These are phyloP conservation scores for Recurvirostra avosetta DNA, from an alignment of 2,113 vertebrate species.

Conservation along the genomic window DNA sequence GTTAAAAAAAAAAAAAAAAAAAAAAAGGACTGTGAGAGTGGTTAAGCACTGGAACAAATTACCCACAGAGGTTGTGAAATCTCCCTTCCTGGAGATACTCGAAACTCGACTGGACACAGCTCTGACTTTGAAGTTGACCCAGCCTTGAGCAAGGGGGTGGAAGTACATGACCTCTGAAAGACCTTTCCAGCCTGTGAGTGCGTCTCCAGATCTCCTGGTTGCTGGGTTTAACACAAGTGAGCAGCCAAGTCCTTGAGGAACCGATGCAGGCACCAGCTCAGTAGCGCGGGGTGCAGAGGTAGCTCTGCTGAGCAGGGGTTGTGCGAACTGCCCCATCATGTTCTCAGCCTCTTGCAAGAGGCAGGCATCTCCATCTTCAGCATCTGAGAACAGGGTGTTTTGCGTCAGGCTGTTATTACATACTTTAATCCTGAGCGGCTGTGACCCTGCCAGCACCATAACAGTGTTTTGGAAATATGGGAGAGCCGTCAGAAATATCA, in stretches of 20 bases:
- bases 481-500: background rate
- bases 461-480: background rate
- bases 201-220: background rate
- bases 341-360: background rate
- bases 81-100: background rate
- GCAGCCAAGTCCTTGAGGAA: background rate
- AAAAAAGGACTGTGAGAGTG: background rate
- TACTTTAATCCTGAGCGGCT: background rate
- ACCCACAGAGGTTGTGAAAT: constrained; percentile 36
- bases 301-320: background rate
- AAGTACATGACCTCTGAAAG: background rate
- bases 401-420: background rate
- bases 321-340: background rate
- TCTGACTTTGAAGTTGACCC: constrained; percentile 35
- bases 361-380: background rate
- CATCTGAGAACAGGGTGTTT: background rate
- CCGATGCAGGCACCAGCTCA: background rate
- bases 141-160: background rate
- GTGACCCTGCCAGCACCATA: background rate
- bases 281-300: background rate
- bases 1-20: background rate
- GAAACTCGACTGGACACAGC: background rate
- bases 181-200: background rate
- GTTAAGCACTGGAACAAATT: constrained; percentile 21
- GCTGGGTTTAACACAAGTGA: background rate